These are phyloP conservation scores for Agonopterix alstromeriana DNA, from an alignment of 2,888 invertebrate genomes.

Conservation along the genomic window DNA sequence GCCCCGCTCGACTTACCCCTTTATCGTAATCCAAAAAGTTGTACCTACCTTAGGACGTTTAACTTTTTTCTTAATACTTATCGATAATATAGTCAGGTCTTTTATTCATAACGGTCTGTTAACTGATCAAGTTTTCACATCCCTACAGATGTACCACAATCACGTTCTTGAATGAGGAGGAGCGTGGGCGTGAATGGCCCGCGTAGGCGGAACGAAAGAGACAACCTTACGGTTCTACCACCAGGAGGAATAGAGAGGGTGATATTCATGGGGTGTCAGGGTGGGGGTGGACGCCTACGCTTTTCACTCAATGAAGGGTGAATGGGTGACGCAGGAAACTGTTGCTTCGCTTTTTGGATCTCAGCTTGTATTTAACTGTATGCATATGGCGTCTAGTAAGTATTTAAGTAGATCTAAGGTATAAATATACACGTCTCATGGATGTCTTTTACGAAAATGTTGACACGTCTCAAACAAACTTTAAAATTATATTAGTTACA, in stretches of 20 bases:
- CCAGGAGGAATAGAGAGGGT: constrained; percentile 5
- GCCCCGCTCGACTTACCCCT: too few species aligned
- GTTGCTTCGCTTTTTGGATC: constrained; percentile 1
- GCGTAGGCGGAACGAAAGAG: constrained; percentile 43
- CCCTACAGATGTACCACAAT: constrained; percentile 18
- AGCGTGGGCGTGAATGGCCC: constrained; percentile 50
- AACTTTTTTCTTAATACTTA: too few species aligned
- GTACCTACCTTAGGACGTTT: too few species aligned
- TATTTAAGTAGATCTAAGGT: too few species aligned
- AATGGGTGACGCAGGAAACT: constrained; percentile 44
- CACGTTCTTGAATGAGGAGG: constrained; percentile 40
- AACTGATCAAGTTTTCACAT: constrained; percentile 14
- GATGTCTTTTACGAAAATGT: too few species aligned
- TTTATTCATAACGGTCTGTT: background rate
- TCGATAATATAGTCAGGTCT: too few species aligned
- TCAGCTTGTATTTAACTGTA: background rate
- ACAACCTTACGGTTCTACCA: background rate
- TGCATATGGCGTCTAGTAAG: background rate
- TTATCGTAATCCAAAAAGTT: too few species aligned
- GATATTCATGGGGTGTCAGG: constrained; percentile 13
- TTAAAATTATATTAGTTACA: too few species aligned
- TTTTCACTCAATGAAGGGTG: constrained; percentile 35
- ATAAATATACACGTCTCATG: too few species aligned
- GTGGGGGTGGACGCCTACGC: constrained; percentile 23
- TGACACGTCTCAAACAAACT: too few species aligned